Evolutionary conservation across 2,888 invertebrate genomes (phyloP), one percentile per base, ranked within the genome.

Genomic region (Horisme vitalbata): DNA sequence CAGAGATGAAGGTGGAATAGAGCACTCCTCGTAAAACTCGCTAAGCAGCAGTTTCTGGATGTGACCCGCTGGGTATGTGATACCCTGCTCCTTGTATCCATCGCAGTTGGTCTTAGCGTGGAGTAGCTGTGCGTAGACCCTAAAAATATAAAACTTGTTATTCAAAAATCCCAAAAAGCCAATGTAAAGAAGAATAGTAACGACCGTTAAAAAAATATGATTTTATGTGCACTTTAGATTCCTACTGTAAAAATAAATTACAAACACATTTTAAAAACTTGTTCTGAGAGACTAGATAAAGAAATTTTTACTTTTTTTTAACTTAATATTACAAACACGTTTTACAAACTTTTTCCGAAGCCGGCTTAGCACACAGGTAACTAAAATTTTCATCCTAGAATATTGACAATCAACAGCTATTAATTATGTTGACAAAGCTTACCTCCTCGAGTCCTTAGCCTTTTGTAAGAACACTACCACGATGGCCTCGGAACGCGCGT

Each of bases 61-160:
- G 54, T 91, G 86, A 0, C 93, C 93, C 0, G 93, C 92, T 0
- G 93, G 93, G 65, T 92, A 93, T 0, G 93, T 93, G 60, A 93
- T 93, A 10, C 93, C 93, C 68, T 93, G 93, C 1, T 92, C 91
- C 46, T 93, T 93, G 79, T 92, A 93, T 0, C 96, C 96, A 73
- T 96, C 96, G 62, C 95, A 94, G 77, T 95, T 96, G 6, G 93
- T 94, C 74, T 95, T 95, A 0, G 95, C 93, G 73, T 96, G 95
- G 1, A 96, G 86, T 0, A 95, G 80, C 49, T 92, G 92, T 2
- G 94, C 93, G 70, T 95, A 95, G 0, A 92, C 87, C 36, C 92
- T 90, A 7, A 3, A 5, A 12, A 30, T 31, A 54, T 2, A 41
- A 32, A 3, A 32, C 7, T 8, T 20, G 8, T 15, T n/a, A n/a